Base-by-base conservation (phyloP, 2,113 vertebrate species). In the Excalfactoria chinensis region DNA sequence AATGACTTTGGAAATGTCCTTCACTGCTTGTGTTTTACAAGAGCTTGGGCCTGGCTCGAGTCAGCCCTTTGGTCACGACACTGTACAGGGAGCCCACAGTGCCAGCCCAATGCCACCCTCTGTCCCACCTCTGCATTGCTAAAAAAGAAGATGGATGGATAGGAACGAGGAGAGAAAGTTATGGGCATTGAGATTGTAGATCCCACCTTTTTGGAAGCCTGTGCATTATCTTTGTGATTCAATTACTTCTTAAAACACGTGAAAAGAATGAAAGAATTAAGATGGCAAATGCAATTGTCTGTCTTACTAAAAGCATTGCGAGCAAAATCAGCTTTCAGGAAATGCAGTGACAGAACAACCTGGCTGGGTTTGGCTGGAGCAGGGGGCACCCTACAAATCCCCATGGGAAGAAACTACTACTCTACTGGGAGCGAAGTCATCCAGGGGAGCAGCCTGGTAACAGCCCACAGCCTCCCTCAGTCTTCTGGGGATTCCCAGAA, bases 211-310 rank as follows among this genome's bases (percentile, higher is more conserved):
- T 0, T 64, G 84, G 62, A 83, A 94, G 74, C 55, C 44, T 67
- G 59, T 74, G 70, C 60, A 64, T 91, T 94, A 77, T 43, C 68
- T 91, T 0, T 0, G 25, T 93, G 78, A 95, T 95, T 95, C 78
- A 84, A 82, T 91, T 95, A 89, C 64, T 63, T 86, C 74, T 79
- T 70, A 63, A 86, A 83, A 94, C 51, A 88, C 56, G 63, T 72
- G 63, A 67, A 89, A 93, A 88, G 44, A 83, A 88, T 55, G 56
- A 79, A 94, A 90, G 43, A 93, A 94, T 93, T 89, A 93, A 89
- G 89, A 85, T 1, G 3, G 59, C 46, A 93, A 95, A 89, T 89
- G 64, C 70, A 85, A 91, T 95, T 95, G 62, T 87, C 74, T 84
- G 55, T 59, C 60, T 75, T 74, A 37, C 72, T 91, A 88, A 95